Evolutionary conservation across 2,888 invertebrate species (phyloP), one percentile per base, ranked within the genome.

Genomic region (Lycaena phlaeas): DNA sequence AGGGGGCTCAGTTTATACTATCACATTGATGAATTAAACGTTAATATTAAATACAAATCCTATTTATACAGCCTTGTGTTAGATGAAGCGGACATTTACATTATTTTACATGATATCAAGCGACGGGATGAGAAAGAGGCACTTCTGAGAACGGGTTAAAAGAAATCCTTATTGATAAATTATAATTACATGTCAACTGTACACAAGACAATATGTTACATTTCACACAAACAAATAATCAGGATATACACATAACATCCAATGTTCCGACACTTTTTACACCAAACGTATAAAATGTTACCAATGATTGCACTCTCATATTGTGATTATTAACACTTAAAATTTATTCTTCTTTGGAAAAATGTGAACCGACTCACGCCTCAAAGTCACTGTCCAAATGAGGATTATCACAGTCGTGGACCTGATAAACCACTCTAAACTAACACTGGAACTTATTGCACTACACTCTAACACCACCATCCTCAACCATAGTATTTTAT

Each of bases 101-200:
- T 67, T 79, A 81, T 79, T 63, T 73, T 78, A 81, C 77, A 79
- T 44, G 64, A 64, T 64, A 66, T 59, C 63, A 70, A 70, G 68
- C 71, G 57, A 72, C 52, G 64, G 70, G 71, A 73, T 62, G 64
- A n/a, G n/a, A 68, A 61, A 64, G 71, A 82, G 82, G 82, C 81
- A 82, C 82, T 82, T 82, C 56, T 50, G 62, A 73, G 65, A 77
- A 77, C 68, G 71, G 61, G 74, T 59, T 56, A 61, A 59, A 60
- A 27, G 54, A 50, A 34, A 40, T 48, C 49, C 47, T 61, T 72
- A 73, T 52, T 50, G 57, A 45, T 60, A 61, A 66, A 68, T 59
- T 65, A 70, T 64, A 61, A 57, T 59, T 58, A 61, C 54, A 61
- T 52, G 50, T 48, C 44, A 45, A 68, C 71, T 73, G 69, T 72